These are phyloP conservation scores for Pelecanus crispus DNA, from an alignment of 2,113 vertebrate species.

Conservation along the genomic window DNA sequence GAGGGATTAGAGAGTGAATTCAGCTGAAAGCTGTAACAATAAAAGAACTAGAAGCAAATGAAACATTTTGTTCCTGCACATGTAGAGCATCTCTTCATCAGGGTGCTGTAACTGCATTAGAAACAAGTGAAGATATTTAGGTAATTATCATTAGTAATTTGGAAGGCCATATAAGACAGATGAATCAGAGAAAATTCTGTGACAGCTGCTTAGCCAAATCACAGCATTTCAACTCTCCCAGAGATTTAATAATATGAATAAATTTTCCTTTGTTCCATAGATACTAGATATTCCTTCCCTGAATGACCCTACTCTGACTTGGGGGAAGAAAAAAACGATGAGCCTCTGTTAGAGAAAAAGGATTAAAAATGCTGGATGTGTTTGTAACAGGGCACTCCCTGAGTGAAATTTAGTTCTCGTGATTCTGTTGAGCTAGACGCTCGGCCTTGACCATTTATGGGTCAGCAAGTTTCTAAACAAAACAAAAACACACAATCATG, in stretches of 20 bases:
- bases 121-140: background rate
- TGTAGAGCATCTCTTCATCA: background rate
- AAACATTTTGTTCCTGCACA: background rate
- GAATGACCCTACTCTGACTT: background rate
- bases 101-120: background rate
- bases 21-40: background rate
- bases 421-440: background rate
- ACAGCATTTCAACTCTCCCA: background rate
- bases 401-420: background rate
- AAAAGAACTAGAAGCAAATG: background rate
- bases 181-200: background rate
- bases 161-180: background rate
- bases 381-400: background rate
- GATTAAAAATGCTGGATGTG: background rate
- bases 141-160: background rate
- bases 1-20: background rate
- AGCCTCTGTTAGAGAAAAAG: background rate
- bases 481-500: background rate
- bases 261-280: background rate
- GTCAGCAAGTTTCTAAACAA: background rate
- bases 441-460: background rate
- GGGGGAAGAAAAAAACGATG: background rate
- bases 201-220: background rate
- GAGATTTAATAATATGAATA: background rate
- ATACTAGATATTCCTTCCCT: background rate